These are phyloP conservation scores for Amblyraja radiata DNA, from an alignment of 2,797 vertebrate species.

Conservation along the genomic window DNA sequence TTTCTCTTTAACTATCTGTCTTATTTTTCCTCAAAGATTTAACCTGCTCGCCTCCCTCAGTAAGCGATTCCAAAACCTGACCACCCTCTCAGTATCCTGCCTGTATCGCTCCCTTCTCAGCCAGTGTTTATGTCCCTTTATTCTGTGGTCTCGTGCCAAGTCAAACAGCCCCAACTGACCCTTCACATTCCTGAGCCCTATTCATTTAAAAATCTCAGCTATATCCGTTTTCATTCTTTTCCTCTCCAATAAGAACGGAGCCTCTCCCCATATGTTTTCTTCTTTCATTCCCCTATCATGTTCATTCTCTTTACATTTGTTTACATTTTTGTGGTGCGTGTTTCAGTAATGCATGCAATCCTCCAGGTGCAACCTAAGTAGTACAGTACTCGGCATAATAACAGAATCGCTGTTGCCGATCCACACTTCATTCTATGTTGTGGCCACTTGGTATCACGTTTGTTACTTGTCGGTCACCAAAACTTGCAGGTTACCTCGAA, in stretches of 20 bases:
- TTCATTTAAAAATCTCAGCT: not conserved
- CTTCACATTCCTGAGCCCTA: not conserved
- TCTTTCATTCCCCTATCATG: not conserved
- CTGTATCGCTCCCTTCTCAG: slow-evolving; percentile 1
- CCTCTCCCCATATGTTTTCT: not conserved
- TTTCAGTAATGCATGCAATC: not conserved
- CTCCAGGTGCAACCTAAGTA: not conserved
- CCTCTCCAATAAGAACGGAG: not conserved
- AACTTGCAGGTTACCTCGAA: no score
- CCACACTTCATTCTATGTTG: not conserved
- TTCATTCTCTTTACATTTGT: not conserved
- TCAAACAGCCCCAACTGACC: not conserved
- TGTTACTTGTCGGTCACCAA: not conserved
- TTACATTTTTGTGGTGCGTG: not conserved
- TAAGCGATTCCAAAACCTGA: not conserved
- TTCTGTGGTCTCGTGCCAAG: slow-evolving; percentile 8
- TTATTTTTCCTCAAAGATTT: not conserved
- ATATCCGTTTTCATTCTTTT: not conserved
- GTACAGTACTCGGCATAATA: not conserved
- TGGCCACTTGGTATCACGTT: not conserved
- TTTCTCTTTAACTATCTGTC: not conserved
- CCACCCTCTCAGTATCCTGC: not conserved
- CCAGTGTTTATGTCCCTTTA: not conserved
- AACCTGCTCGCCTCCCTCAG: not conserved
- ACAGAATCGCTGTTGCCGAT: not conserved